Percentiles rank a stretch among this genome's conserved stretches.
phyloP scores from a whole-genome alignment of 2,113 vertebrate species.

The Jacana jacana region DNA sequence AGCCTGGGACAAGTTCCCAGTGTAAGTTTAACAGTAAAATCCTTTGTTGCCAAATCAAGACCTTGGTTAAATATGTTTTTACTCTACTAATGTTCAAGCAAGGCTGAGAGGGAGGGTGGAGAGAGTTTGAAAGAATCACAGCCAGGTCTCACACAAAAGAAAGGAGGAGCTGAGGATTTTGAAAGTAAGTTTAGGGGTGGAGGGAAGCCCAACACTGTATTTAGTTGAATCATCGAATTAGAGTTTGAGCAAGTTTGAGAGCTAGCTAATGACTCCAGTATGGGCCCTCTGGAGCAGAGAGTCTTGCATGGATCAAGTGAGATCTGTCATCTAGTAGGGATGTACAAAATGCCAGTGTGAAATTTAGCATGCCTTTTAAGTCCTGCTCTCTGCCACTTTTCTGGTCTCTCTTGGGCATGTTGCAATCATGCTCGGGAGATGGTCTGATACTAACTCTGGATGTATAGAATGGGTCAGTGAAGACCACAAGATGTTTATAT shows the following conservation, averaged over 20 bases:
- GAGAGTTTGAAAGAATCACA: neutral
- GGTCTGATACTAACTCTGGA: neutral
- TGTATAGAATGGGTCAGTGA: neutral
- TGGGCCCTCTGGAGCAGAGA: neutral
- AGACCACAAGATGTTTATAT: neutral
- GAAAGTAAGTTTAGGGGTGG: neutral
- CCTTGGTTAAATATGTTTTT: neutral
- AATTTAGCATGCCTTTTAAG: neutral
- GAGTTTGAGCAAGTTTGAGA: neutral
- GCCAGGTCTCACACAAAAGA: neutral
- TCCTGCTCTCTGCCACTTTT: neutral
- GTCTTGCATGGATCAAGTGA: neutral
- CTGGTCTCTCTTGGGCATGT: neutral
- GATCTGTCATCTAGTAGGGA: neutral
- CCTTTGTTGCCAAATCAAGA: neutral
- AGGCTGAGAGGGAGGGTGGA: neutral
- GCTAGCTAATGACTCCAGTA: neutral
- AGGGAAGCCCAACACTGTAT: neutral
- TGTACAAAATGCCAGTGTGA: neutral
- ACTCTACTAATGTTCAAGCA: constrained; percentile 3
- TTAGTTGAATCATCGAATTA: neutral
- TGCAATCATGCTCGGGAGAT: neutral
- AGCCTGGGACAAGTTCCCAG: neutral
- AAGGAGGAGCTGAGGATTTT: neutral
- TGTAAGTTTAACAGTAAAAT: constrained; percentile 23